Conservation (phyloP, 2,113 vertebrate genomes). For the Atlantisia rogersi region DNA sequence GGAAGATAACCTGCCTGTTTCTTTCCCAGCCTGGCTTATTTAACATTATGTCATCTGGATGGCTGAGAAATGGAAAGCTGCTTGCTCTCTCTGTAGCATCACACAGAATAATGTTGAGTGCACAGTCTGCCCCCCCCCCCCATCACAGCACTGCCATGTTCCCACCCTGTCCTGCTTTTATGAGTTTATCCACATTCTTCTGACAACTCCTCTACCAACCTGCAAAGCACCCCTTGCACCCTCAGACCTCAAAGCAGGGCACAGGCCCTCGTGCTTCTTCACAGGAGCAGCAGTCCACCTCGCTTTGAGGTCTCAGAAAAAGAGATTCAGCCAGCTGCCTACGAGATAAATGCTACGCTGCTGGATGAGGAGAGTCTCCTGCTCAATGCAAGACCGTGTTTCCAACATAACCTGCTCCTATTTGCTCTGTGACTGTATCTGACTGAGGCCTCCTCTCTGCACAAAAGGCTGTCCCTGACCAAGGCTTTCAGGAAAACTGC, state of each 20-base stretch:
- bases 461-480: not conserved
- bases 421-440: constrained; percentile 27
- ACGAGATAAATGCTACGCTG: not conserved
- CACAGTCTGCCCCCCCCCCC: not conserved
- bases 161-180: not conserved
- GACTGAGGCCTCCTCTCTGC: not conserved
- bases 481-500: constrained; percentile 29
- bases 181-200: not conserved
- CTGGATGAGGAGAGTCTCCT: not conserved
- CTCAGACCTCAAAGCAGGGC: not conserved
- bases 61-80: not conserved
- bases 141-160: not conserved
- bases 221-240: not conserved
- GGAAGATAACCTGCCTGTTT: not conserved
- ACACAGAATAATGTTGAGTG: not conserved
- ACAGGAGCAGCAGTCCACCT: not conserved
- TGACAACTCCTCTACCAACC: not conserved
- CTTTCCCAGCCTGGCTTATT: not conserved
- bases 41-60: not conserved
- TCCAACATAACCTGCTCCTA: not conserved
- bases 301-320: not conserved
- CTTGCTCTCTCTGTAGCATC: not conserved
- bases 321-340: not conserved
- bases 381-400: not conserved
- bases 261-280: not conserved